Base-by-base conservation (phyloP, 2,888 invertebrate species). In the Oscheius sp. region DNA sequence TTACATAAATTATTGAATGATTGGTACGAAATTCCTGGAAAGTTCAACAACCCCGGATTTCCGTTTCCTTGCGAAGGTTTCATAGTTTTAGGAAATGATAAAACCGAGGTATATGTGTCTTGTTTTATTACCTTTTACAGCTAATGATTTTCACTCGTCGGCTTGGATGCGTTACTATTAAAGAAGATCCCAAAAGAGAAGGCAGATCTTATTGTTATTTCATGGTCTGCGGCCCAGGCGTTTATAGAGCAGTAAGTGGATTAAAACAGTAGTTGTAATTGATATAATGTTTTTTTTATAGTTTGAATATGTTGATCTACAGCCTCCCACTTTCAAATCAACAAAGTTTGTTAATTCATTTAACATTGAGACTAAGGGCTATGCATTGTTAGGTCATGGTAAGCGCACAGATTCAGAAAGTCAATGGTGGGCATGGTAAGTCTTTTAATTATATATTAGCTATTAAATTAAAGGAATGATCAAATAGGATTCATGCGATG, bases 341-440 rank as follows among this genome's bases (percentile, higher is more conserved):
- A 61, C 61, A 17, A 61, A 61, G n/a, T 61, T 17, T 27, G 45
- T 61, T n/a, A 61, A 45, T 20, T 17, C 61, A 10, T 15, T n/a
- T n/a, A 45, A 61, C 27, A 45, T 61, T 25, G 61, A 61, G 31
- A 48, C 48, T 10, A 64, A 64, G 25, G 64, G 64, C 17, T 64
- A 64, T 20, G 64, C 46, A 6, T 23, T 64, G 23, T 48, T 64
- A 50, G 48, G 48, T 2, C 50, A 31, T 27, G 64, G 48, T 20
- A 31, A 17, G 12, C 29, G 64, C 2, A 25, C 29, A 31, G 64
- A 64, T 46, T 17, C 33, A 1, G 64, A 64, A 25, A 31, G 23
- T 25, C 2, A n/a, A n/a, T 64, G 64, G 64, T 50, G 33, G 6
- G 48, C 46, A 0, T 64, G 64, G 64, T 58, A 42, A 39, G 42